Percentiles rank a stretch among this genome's conserved stretches.
Conservation (phyloP, 2,888 invertebrate genomes). For the Aphidius colemani region DNA sequence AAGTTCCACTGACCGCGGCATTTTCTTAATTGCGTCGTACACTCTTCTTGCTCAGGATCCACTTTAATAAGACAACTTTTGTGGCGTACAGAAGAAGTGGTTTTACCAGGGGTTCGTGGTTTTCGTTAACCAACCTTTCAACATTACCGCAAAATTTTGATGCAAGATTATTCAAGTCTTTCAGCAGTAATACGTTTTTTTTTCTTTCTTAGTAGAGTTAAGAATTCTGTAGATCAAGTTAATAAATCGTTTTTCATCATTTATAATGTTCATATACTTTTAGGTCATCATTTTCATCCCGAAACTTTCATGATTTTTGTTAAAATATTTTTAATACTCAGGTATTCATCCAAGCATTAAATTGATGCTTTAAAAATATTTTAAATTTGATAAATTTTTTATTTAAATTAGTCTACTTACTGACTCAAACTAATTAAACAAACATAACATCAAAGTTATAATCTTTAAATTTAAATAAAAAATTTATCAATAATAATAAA, state of each 20-base stretch:
- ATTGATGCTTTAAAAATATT: background rate
- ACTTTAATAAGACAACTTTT: slow-evolving; percentile 31
- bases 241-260: too few relatives aligned
- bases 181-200: too few relatives aligned
- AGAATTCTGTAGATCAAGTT: too few relatives aligned
- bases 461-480: background rate
- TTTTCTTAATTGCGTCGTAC: slow-evolving; percentile 52
- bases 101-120: slow-evolving; percentile 24
- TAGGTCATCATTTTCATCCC: too few relatives aligned
- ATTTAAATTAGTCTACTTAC: background rate
- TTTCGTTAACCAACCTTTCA: slow-evolving; percentile 20
- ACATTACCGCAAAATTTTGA: slow-evolving; percentile 23
- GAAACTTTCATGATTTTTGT: too few relatives aligned
- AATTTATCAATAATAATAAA: background rate
- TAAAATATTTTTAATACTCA: too few relatives aligned
- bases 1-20: slow-evolving; percentile 55
- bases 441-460: background rate
- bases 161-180: slow-evolving; percentile 7
- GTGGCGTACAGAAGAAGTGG: slow-evolving; percentile 15
- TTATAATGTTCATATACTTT: too few relatives aligned
- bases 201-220: too few relatives aligned
- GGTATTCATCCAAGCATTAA: too few relatives aligned
- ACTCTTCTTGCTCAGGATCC: slow-evolving; percentile 21
- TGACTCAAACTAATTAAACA: background rate
- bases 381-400: background rate